phyloP scores from a whole-genome alignment of 2,797 vertebrate genomes.

The Phataginus tricuspis region DNA sequence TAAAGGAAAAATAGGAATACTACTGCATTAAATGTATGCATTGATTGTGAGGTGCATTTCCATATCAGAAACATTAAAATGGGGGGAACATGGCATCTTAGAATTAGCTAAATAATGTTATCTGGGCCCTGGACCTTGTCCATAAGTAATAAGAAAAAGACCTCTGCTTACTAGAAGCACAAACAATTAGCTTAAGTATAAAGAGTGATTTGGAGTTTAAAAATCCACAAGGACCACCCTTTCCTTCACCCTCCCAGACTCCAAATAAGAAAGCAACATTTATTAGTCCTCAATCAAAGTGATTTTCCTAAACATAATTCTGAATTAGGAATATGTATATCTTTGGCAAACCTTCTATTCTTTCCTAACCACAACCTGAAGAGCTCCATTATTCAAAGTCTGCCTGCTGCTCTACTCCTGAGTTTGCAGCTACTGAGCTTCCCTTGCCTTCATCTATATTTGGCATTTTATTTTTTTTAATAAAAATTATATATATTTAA shows the following conservation, averaged over 20 bases:
- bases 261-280: slow-evolving; percentile 38
- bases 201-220: slow-evolving; percentile 30
- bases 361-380: neutral
- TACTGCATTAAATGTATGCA: neutral
- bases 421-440: slow-evolving; percentile 4
- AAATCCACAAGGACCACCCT: neutral
- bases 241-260: neutral
- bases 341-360: slow-evolving; percentile 31
- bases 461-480: slow-evolving; percentile 41
- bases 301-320: slow-evolving; percentile 44
- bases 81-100: neutral
- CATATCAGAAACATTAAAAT: slow-evolving; percentile 60
- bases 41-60: neutral
- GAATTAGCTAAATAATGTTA: slow-evolving; percentile 30
- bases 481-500: slow-evolving; percentile 49
- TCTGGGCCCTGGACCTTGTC: neutral
- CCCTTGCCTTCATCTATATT: slow-evolving; percentile 9
- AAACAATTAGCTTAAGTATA: slow-evolving; percentile 24
- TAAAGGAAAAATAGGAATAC: neutral
- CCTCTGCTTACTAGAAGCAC: neutral
- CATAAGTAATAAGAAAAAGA: slow-evolving; percentile 20
- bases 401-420: neutral
- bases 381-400: neutral
- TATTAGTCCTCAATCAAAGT: slow-evolving; percentile 31
- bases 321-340: neutral